Base-by-base conservation (phyloP, 2,888 invertebrate species). In the Micropterix aruncella region DNA sequence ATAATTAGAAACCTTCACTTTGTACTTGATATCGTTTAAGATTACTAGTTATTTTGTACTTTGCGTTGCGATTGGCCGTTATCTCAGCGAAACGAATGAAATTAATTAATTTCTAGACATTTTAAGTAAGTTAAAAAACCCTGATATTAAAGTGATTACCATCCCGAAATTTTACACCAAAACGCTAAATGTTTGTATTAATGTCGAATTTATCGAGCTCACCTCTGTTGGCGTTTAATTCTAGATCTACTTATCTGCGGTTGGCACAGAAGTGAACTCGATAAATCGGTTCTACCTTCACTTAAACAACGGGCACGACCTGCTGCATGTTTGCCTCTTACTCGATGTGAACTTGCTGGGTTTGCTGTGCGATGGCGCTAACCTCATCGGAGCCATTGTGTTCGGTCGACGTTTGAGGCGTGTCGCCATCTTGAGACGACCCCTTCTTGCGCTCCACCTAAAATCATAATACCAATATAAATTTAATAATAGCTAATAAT, bases 391-490 rank as follows among this genome's bases (percentile, higher is more conserved):
- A 7, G 7, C 27, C 27, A 12, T 27, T 27, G 27, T 27, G 27
- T 12, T 27, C 27, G 5, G 27, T 27, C 27, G 27, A 27, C 27
- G 27, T 27, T 27, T 27, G 27, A 27, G 27, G 7, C 5, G 5
- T 12, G 27, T 27, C 27, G 27, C 27, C 27, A 27, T 27, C 27
- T 27, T 27, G 27, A 12, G 27, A 27, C 5, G 7, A 5, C 5
- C 7, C 12, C 27, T 27, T 27, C 27, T 27, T 27, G 12, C 27
- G 27, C 7, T 45, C 38, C 40, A 16, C 17, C 18, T 38, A 40
- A 15, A 44, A 44, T 44, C 27, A 44, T 19, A 44, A 38, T 43
- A n/a, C 40, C 17, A 19, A 38, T 43, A 18, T 19, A 43, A 43
- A 38, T 39, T 43, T 17, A 17, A 43, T 19, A 43, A 14, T 19